Conservation (phyloP, 2,888 invertebrate species). For the Neuroscelio doddi region DNA sequence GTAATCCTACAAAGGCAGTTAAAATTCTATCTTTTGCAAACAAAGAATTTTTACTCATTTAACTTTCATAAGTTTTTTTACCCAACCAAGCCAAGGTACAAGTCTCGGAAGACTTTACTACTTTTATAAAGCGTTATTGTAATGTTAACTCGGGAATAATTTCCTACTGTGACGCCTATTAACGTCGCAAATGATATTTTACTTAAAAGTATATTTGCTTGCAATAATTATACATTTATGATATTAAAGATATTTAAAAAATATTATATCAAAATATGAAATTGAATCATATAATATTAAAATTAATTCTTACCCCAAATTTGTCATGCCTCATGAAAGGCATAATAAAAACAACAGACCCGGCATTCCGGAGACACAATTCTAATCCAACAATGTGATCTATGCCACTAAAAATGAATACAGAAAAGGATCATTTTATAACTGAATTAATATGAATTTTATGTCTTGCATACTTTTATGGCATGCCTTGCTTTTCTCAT, state of each 20-base stretch:
- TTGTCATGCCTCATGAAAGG: conserved; percentile 88
- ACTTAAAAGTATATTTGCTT: too few species aligned
- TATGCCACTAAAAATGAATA: conserved; percentile 77
- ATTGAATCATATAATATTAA: too few species aligned
- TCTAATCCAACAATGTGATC: conserved; percentile 88
- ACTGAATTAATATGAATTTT: conserved; percentile 1
- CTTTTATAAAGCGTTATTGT: too few species aligned
- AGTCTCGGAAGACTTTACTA: too few species aligned
- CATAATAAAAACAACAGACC: conserved; percentile 91
- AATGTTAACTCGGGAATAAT: too few species aligned
- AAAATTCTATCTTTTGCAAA: conserved; percentile 7
- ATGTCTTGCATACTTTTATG: not conserved
- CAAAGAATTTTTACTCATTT: not conserved
- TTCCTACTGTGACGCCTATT: too few species aligned
- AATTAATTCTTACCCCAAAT: conserved; percentile 78
- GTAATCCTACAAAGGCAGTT: conserved; percentile 77
- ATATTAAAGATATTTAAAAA: too few species aligned
- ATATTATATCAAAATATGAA: too few species aligned
- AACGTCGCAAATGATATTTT: too few species aligned
- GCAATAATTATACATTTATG: too few species aligned
- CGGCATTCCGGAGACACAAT: conserved; percentile 82
- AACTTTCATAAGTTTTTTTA: not conserved
- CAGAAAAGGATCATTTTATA: conserved; percentile 8
- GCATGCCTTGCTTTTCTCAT: too few species aligned
- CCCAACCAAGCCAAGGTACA: too few species aligned